Percentiles rank a stretch among this genome's conserved stretches.
Evolutionary conservation across 2,888 invertebrate genomes (phyloP).

Genomic region (Ectemnius cavifrons): DNA sequence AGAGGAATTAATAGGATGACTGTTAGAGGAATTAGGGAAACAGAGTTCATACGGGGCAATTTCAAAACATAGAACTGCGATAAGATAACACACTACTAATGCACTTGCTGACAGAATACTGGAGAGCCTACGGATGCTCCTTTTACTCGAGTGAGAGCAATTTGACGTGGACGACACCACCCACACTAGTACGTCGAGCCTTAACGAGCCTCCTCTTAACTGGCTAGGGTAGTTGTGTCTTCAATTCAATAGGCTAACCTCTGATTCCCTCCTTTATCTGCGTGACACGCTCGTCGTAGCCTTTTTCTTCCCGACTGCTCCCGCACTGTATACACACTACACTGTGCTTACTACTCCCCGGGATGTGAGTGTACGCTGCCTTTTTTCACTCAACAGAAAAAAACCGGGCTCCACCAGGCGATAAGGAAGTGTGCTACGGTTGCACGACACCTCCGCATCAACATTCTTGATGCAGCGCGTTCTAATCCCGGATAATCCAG

Average conservation of each 20-base stretch:
- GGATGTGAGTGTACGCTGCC: background rate
- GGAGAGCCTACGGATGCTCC: no score
- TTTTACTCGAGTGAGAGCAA: constrained; percentile 15
- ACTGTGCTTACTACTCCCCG: no score
- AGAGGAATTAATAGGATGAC: no score
- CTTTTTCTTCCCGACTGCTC: constrained; percentile 8
- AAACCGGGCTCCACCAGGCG: constrained; percentile 27
- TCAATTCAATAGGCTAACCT: constrained; percentile 48
- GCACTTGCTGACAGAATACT: no score
- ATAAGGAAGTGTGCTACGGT: constrained; percentile 41
- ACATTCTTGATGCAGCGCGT: constrained; percentile 29
- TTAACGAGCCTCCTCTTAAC: constrained; percentile 42
- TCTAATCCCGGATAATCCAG: constrained; percentile 26
- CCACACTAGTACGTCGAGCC: constrained; percentile 18
- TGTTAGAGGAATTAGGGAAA: no score
- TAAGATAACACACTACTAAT: no score
- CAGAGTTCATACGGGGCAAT: no score
- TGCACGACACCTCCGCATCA: constrained; percentile 26
- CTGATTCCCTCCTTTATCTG: constrained; percentile 37
- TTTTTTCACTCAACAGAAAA: background rate
- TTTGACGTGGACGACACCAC: constrained; percentile 53
- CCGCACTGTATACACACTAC: no score
- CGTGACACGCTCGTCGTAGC: constrained; percentile 18
- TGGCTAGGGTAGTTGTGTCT: constrained; percentile 52
- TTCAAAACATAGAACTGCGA: no score